Conservation (phyloP, 2,888 invertebrate species). For the Hydriomena furcata region DNA sequence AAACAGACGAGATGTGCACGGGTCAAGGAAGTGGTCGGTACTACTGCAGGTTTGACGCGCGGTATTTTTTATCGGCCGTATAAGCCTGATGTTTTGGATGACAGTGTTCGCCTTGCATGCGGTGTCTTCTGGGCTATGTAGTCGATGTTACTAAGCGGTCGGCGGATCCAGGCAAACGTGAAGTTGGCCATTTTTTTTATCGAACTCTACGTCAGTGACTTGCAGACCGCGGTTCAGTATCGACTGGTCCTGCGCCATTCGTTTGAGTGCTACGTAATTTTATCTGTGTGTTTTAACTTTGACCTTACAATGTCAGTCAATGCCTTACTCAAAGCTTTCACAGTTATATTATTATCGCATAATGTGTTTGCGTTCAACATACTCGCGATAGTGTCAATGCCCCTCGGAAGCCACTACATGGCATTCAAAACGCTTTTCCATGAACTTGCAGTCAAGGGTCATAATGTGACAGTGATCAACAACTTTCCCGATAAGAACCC, state of each 20-base stretch:
- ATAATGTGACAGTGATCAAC: constrained; percentile 85
- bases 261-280: not conserved
- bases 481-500: constrained; percentile 77
- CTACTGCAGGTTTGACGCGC: too few species aligned
- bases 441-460: constrained; percentile 82
- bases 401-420: constrained; percentile 86
- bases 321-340: constrained; percentile 4
- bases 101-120: too few species aligned
- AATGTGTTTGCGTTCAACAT: constrained; percentile 68
- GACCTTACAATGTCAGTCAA: constrained; percentile 16
- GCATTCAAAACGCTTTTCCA: constrained; percentile 83
- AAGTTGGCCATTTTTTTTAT: too few species aligned
- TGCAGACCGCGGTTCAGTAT: constrained; percentile 12
- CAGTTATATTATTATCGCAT: constrained; percentile 33
- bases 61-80: too few species aligned
- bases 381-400: constrained; percentile 81
- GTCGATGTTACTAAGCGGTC: too few species aligned
- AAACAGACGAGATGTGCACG: too few species aligned
- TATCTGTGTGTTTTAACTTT: constrained; percentile 6
- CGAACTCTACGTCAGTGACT: too few species aligned
- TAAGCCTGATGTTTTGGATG: too few species aligned
- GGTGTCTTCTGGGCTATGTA: too few species aligned
- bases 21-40: too few species aligned
- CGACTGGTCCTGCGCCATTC: constrained; percentile 18
- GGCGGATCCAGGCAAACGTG: too few species aligned